Percentiles rank a stretch among this genome's conserved stretches.
Evolutionary conservation across 2,888 invertebrate species (phyloP).

Genomic region (Diplolepis rosae): DNA sequence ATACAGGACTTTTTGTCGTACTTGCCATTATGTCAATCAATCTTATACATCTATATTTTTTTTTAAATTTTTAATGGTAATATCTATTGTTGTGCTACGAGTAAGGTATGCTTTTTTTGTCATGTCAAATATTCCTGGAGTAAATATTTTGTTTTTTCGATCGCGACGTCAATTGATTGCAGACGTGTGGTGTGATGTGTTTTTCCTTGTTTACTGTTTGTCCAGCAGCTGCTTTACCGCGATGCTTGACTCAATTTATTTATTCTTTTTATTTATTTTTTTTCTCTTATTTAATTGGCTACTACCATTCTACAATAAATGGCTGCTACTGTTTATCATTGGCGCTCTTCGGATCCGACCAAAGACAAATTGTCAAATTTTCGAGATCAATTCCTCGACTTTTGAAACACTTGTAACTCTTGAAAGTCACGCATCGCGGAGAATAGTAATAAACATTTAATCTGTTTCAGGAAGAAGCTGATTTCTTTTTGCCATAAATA

Average conservation of each 20-base stretch:
- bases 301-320: no score
- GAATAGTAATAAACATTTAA: slow-evolving; percentile 61
- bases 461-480: slow-evolving; percentile 72
- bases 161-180: slow-evolving; percentile 45
- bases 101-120: slow-evolving; percentile 68
- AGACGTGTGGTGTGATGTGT: slow-evolving; percentile 46
- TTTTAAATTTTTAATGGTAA: slow-evolving; percentile 50
- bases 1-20: slow-evolving; percentile 68
- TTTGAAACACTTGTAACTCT: no score
- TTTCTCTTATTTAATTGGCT: not conserved
- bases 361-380: no score
- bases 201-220: slow-evolving; percentile 50
- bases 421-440: slow-evolving; percentile 46
- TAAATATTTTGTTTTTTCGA: slow-evolving; percentile 45
- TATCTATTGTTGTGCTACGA: slow-evolving; percentile 56
- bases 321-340: no score
- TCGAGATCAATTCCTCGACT: no score
- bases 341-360: not conserved
- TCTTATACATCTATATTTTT: slow-evolving; percentile 41
- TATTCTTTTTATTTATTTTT: not conserved
- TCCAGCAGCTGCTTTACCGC: slow-evolving; percentile 41
- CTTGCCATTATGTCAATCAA: slow-evolving; percentile 62
- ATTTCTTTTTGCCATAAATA: slow-evolving; percentile 47
- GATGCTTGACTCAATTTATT: not conserved
- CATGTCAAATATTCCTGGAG: slow-evolving; percentile 58